Conservation (phyloP, 35 echinoderm and acorn worm genomes). For the Heliocidaris tuberculata region DNA sequence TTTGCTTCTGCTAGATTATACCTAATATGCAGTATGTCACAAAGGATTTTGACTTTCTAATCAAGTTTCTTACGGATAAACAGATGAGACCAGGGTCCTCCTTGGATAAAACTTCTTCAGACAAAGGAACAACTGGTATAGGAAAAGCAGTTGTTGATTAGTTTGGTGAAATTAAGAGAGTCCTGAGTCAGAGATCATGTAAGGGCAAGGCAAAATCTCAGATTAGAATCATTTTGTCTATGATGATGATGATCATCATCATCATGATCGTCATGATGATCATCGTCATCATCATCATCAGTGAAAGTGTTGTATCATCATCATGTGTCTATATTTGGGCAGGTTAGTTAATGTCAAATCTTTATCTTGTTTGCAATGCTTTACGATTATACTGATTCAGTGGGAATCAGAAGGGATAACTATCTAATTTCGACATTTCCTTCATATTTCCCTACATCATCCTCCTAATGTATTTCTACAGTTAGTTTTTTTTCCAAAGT, state of each 20-base stretch:
- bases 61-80: neutral
- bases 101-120: neutral
- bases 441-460: no score
- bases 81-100: neutral
- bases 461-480: no score
- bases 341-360: no score
- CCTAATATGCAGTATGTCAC: neutral
- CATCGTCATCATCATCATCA: neutral
- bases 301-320: neutral
- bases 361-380: no score
- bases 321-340: no score
- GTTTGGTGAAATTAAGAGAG: neutral
- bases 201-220: neutral
- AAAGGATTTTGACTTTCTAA: neutral
- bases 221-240: neutral
- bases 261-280: no score
- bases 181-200: neutral
- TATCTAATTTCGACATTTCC: no score
- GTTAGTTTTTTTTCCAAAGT: neutral
- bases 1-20: neutral
- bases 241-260: neutral
- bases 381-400: no score
- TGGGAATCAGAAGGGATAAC: no score
- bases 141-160: neutral
- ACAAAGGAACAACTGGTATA: constrained; percentile 5